phyloP scores from a whole-genome alignment of 2,888 invertebrate genomes.

The Clivina fossor region DNA sequence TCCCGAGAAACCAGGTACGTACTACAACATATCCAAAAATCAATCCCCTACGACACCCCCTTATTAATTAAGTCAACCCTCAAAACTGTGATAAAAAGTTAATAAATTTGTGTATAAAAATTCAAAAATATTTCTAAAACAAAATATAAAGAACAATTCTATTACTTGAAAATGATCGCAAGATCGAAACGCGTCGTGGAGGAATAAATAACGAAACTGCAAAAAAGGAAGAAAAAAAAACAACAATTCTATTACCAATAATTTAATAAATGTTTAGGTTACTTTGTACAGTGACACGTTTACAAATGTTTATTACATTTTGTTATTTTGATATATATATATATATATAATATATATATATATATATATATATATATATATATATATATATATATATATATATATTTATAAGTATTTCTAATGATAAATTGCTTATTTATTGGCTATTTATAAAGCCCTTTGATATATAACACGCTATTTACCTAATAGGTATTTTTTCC shows the following conservation, averaged over 20 bases:
- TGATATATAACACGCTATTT: constrained; percentile 20
- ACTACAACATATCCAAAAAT: too few species aligned
- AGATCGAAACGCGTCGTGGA: too few species aligned
- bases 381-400: too few species aligned
- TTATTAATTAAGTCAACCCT: too few species aligned
- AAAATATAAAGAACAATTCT: too few species aligned
- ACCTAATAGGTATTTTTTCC: constrained; percentile 21
- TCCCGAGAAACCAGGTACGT: too few species aligned
- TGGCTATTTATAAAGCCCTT: constrained; percentile 34
- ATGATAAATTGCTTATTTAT: constrained; percentile 33
- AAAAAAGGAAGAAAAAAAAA: constrained; percentile 1
- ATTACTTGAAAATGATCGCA: too few species aligned
- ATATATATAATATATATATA: constrained; percentile 31
- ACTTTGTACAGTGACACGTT: constrained; percentile 34
- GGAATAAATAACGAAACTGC: too few species aligned
- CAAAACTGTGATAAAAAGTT: too few species aligned
- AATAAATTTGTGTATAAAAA: too few species aligned
- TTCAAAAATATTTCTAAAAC: constrained; percentile 1
- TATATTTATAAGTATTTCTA: constrained; percentile 29
- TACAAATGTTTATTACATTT: constrained; percentile 33
- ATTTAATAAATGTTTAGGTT: constrained; percentile 33
- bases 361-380: constrained; percentile 30
- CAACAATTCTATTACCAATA: constrained; percentile 32
- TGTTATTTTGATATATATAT: too few species aligned
- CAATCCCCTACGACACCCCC: too few species aligned